Percentiles rank a stretch among this genome's conserved stretches.
Evolutionary conservation across 2,888 invertebrate species (phyloP).

Genomic region (Patella pellucida): DNA sequence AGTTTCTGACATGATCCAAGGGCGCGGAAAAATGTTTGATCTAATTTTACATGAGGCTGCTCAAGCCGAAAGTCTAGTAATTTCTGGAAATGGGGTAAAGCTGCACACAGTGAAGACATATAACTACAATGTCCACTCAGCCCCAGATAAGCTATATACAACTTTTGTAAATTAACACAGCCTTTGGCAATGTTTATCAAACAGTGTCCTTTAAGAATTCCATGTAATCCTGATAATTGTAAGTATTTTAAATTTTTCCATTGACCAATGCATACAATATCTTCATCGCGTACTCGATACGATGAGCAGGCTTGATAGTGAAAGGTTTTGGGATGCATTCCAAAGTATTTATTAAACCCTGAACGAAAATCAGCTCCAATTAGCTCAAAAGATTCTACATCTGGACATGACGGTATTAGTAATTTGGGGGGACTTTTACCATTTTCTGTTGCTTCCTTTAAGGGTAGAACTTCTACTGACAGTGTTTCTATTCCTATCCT

Average conservation of each 20-base stretch:
- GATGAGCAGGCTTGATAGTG: slow-evolving; percentile 38
- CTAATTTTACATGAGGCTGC: slow-evolving; percentile 59
- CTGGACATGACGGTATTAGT: slow-evolving; percentile 42
- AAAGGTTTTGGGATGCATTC: slow-evolving; percentile 37
- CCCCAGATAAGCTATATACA: slow-evolving; percentile 59
- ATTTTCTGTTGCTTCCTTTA: background rate
- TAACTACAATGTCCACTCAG: slow-evolving; percentile 41
- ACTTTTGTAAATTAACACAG: slow-evolving; percentile 47
- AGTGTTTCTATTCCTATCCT: slow-evolving; percentile 9
- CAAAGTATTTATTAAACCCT: slow-evolving; percentile 42
- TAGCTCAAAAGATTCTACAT: slow-evolving; percentile 52
- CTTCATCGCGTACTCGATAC: slow-evolving; percentile 36
- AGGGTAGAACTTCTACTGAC: background rate
- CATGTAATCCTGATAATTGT: slow-evolving; percentile 56
- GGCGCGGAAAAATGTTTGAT: slow-evolving; percentile 53
- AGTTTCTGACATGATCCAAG: slow-evolving; percentile 49
- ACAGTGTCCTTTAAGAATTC: slow-evolving; percentile 42
- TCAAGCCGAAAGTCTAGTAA: slow-evolving; percentile 62
- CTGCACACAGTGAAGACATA: slow-evolving; percentile 43
- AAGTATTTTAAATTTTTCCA: slow-evolving; percentile 52
- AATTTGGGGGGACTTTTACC: background rate
- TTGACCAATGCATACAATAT: slow-evolving; percentile 39
- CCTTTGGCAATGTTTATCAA: slow-evolving; percentile 49
- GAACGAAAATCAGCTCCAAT: slow-evolving; percentile 44
- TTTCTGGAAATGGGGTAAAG: slow-evolving; percentile 43